Evolutionary conservation across 2,113 vertebrate genomes (phyloP).

Genomic region (Macrotus californicus): DNA sequence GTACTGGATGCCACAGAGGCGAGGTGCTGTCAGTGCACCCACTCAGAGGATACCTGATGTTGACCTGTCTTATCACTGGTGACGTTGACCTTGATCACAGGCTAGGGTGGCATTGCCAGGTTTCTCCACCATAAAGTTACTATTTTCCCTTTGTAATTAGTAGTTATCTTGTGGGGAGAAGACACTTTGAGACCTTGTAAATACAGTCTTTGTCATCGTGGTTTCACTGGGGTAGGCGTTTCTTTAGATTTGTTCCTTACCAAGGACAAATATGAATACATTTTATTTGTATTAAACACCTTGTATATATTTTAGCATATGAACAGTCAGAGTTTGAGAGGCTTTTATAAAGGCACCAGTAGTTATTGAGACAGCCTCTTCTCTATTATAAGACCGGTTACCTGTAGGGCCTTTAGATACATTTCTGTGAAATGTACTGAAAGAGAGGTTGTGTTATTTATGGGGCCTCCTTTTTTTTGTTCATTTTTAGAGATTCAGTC

Average conservation of each 20-base stretch:
- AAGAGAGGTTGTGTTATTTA: background rate
- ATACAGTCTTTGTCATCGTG: background rate
- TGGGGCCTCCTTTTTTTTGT: background rate
- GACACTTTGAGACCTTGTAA: background rate
- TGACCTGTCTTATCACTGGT: background rate
- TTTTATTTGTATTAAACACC: background rate
- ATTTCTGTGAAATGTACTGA: background rate
- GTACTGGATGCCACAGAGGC: background rate
- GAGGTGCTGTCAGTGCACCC: background rate
- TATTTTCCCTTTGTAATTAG: background rate
- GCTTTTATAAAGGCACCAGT: background rate
- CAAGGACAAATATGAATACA: background rate
- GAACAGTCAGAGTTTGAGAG: background rate
- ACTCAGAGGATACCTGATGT: background rate
- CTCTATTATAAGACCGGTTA: background rate
- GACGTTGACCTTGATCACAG: background rate
- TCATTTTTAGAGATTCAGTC: background rate
- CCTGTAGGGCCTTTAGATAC: background rate
- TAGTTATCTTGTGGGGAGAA: constrained; percentile 2
- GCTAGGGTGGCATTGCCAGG: background rate
- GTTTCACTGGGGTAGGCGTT: background rate
- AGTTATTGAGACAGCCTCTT: background rate
- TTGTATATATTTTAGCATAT: background rate
- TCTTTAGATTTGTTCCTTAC: background rate
- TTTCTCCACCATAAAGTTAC: background rate